These are phyloP conservation scores for Cryptotis parvus DNA, from an alignment of 2,113 vertebrate genomes.

Conservation along the genomic window DNA sequence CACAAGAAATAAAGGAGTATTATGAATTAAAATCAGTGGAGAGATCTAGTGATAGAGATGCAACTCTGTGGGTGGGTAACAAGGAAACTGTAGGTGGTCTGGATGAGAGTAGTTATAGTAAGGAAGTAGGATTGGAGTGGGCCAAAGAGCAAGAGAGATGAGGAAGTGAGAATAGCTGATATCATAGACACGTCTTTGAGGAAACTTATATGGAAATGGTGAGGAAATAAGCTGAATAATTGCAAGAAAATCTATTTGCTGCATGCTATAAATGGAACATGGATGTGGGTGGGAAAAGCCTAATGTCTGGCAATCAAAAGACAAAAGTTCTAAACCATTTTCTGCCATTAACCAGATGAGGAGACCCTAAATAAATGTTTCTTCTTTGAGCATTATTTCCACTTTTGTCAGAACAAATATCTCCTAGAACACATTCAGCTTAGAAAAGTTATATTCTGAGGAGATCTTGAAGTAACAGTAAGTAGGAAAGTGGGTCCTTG, in stretches of 20 bases:
- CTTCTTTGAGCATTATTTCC: neutral
- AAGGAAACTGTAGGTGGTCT: neutral
- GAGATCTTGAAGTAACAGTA: neutral
- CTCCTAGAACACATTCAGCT: neutral
- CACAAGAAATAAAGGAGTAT: neutral
- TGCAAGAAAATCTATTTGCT: neutral
- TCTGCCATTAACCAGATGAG: neutral
- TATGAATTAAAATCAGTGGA: neutral
- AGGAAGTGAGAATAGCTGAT: slow-evolving; percentile 49
- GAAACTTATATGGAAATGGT: slow-evolving; percentile 47
- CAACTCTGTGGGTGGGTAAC: neutral
- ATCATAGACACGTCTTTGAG: slow-evolving; percentile 16
- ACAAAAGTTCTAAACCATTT: neutral
- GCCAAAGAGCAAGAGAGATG: neutral
- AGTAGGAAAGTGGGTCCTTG: neutral
- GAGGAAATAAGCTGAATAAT: slow-evolving; percentile 33
- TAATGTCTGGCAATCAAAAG: neutral
- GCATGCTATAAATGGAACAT: neutral
- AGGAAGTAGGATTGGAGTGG: slow-evolving; percentile 2
- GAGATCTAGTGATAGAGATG: neutral
- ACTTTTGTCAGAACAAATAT: neutral
- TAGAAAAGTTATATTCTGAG: neutral
- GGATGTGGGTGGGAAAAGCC: neutral
- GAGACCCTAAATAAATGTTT: neutral
- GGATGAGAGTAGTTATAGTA: neutral